Evolutionary conservation across 1,140 invertebrate genomes (phyloP).

Genomic region (Microplitis demolitor): DNA sequence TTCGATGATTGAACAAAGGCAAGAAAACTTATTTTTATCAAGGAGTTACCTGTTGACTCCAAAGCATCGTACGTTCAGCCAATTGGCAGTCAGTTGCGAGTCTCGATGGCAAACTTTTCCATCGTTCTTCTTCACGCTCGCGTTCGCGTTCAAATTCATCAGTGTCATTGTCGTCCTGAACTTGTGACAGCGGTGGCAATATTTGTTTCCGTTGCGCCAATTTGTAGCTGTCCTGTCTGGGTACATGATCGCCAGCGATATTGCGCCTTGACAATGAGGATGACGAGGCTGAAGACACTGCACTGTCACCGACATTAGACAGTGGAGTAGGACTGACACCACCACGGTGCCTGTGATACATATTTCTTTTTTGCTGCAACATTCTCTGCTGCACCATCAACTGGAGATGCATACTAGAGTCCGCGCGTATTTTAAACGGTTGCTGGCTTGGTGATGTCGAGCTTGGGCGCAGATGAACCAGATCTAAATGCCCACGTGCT

Average conservation of each 20-base stretch:
- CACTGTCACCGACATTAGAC: constrained; percentile 25
- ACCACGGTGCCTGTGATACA: constrained; percentile 64
- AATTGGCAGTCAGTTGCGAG: constrained; percentile 53
- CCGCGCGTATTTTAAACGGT: constrained; percentile 49
- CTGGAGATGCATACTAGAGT: constrained; percentile 60
- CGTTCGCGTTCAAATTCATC: constrained; percentile 46
- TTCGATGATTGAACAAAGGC: constrained; percentile 7
- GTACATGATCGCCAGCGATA: constrained; percentile 50
- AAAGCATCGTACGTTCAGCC: constrained; percentile 50
- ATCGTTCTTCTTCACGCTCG: constrained; percentile 50
- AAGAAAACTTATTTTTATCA: constrained; percentile 33
- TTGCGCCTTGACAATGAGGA: constrained; percentile 47
- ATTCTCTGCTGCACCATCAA: constrained; percentile 66
- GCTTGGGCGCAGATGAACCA: constrained; percentile 48
- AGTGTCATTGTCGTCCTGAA: constrained; percentile 26
- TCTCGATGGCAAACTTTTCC: constrained; percentile 54
- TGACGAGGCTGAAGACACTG: constrained; percentile 5
- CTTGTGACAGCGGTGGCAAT: constrained; percentile 56
- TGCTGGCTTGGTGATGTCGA: constrained; percentile 45
- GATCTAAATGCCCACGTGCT: constrained; percentile 50
- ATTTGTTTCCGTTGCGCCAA: constrained; percentile 54
- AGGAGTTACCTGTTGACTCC: constrained; percentile 55
- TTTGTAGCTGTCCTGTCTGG: constrained; percentile 69
- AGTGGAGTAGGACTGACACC: constrained; percentile 52
- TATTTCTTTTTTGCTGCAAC: constrained; percentile 67